A percentile compares a stretch with the other conserved stretches of the same genome.
phyloP scores from a whole-genome alignment of 2,113 vertebrate genomes.

The Phalacrocorax pelagicus region DNA sequence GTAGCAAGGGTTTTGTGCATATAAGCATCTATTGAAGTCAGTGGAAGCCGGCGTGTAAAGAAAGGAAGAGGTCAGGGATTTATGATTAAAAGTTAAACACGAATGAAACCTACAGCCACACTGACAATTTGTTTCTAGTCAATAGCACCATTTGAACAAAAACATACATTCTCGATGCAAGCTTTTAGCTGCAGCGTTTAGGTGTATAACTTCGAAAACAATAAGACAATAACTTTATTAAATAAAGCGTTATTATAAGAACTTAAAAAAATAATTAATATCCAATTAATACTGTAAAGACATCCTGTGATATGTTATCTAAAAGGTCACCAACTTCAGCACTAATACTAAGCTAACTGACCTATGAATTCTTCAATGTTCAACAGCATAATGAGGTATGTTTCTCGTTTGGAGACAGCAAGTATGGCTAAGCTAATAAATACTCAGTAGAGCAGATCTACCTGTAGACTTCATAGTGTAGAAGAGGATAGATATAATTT shows the following conservation, averaged over 20 bases:
- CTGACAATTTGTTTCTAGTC: neutral
- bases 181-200: neutral
- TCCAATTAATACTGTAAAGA: neutral
- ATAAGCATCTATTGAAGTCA: neutral
- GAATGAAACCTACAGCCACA: neutral
- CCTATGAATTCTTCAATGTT: neutral
- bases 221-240: neutral
- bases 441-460: neutral
- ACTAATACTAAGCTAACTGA: neutral
- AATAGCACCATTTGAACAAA: neutral
- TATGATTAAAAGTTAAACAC: neutral
- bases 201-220: neutral
- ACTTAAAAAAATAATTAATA: neutral
- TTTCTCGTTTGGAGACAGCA: neutral
- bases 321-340: neutral
- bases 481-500: neutral
- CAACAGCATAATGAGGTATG: neutral
- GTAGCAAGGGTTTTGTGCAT: neutral
- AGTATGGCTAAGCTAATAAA: neutral
- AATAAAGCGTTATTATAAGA: neutral
- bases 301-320: neutral
- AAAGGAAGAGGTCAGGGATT: neutral
- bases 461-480: neutral
- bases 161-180: neutral
- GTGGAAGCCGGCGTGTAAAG: neutral